Conservation (phyloP, 2,113 vertebrate genomes). For the Myotis davidii region DNA sequence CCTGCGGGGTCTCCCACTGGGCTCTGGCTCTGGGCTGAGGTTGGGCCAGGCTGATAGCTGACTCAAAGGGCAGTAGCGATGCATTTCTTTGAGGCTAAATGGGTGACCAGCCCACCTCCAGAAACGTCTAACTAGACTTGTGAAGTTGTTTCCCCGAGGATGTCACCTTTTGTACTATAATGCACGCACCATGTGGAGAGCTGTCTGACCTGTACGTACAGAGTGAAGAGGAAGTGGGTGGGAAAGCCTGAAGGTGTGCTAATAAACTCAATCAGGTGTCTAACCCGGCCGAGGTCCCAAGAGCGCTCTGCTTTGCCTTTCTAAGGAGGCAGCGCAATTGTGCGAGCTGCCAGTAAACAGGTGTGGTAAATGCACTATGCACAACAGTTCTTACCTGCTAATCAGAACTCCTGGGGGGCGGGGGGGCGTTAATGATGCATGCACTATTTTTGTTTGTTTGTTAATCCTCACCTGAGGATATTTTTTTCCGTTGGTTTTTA, state of each 20-base stretch:
- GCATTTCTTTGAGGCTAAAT: not conserved
- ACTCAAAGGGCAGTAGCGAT: not conserved
- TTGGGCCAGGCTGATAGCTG: not conserved
- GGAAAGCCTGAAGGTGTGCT: not conserved
- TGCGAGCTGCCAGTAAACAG: not conserved
- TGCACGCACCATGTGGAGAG: accelerated
- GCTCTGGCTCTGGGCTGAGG: not conserved
- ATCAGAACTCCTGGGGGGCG: not conserved
- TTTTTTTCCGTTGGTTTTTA: too few species aligned
- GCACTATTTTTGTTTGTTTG: not conserved
- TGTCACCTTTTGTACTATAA: not conserved
- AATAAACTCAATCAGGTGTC: not conserved
- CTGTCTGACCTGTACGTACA: not conserved
- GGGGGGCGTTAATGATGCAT: not conserved
- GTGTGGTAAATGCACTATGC: not conserved
- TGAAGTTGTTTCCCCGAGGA: not conserved
- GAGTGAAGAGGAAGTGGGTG: not conserved
- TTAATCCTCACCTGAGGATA: too few species aligned
- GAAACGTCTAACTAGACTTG: not conserved
- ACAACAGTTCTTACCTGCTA: not conserved
- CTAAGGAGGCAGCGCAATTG: not conserved
- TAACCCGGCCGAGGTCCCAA: not conserved
- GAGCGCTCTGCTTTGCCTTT: not conserved
- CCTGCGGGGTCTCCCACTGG: not conserved
- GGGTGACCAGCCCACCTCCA: not conserved